phyloP scores from a whole-genome alignment of 2,888 invertebrate genomes.

The Amiota minor region DNA sequence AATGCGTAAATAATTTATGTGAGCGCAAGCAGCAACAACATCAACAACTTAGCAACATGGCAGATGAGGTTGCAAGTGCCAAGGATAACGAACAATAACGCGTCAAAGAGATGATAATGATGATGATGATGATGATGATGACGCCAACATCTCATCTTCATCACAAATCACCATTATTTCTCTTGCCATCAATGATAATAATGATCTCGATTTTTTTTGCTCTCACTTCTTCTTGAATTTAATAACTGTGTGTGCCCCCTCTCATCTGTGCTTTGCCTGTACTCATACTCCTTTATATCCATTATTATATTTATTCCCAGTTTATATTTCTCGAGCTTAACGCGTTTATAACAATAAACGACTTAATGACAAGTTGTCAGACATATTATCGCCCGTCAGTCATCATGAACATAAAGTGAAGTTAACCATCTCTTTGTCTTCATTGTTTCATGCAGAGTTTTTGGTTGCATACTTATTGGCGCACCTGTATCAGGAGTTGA shows the following conservation, averaged over 20 bases:
- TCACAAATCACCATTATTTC: too few species aligned
- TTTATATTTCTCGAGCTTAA: slow-evolving; percentile 23
- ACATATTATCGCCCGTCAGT: slow-evolving; percentile 14
- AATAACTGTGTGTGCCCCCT: background rate
- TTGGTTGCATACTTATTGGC: background rate
- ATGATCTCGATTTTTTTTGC: slow-evolving; percentile 8
- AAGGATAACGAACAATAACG: too few species aligned
- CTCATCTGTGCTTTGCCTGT: background rate
- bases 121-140: background rate
- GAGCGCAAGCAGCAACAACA: slow-evolving; percentile 17
- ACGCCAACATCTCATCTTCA: background rate
- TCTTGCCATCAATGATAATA: slow-evolving; percentile 1
- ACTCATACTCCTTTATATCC: background rate
- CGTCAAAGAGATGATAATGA: background rate
- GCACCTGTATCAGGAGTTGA: slow-evolving; percentile 14
- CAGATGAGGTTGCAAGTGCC: too few species aligned
- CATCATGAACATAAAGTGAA: background rate
- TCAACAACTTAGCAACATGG: too few species aligned
- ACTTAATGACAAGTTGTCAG: slow-evolving; percentile 54
- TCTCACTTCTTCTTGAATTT: background rate
- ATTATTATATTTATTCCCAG: background rate
- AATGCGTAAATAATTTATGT: slow-evolving; percentile 45
- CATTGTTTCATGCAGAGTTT: background rate
- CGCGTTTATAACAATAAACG: slow-evolving; percentile 56
- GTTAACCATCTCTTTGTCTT: background rate